phyloP scores from a whole-genome alignment of 2,113 vertebrate species.

The Aramus guarauna region DNA sequence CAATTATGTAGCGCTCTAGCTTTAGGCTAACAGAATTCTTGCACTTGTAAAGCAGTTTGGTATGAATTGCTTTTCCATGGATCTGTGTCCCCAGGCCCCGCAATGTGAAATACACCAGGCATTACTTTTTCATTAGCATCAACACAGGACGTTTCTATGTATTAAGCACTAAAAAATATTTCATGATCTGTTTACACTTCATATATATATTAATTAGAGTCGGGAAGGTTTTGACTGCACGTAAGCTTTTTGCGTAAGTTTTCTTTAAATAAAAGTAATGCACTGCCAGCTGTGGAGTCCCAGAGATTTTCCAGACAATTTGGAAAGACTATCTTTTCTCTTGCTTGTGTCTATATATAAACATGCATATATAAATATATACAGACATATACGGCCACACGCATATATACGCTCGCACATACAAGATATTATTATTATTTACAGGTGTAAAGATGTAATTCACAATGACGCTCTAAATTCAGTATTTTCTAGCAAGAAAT shows the following conservation, averaged over 20 bases:
- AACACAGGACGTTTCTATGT: conserved; percentile 15
- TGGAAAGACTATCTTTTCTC: background rate
- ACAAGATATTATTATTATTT: background rate
- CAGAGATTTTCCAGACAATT: conserved; percentile 15
- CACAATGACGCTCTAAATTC: background rate
- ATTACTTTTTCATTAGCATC: conserved; percentile 60
- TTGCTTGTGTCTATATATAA: background rate
- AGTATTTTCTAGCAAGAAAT: background rate
- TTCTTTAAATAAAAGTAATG: conserved; percentile 43
- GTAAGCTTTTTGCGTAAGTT: background rate
- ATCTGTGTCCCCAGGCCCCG: conserved; percentile 49
- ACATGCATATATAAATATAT: background rate
- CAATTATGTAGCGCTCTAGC: conserved; percentile 40
- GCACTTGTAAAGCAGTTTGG: conserved; percentile 65
- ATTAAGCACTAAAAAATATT: conserved; percentile 57
- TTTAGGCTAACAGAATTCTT: conserved; percentile 65
- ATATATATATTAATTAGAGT: conserved; percentile 41
- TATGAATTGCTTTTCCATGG: conserved; percentile 59
- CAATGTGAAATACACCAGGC: conserved; percentile 41
- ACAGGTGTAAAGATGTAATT: conserved; percentile 10
- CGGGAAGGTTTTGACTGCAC: conserved; percentile 24
- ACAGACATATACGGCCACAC: conserved; percentile 2
- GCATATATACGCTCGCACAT: background rate
- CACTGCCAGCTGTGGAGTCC: background rate
- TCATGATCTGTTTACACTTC: conserved; percentile 49